phyloP scores from a whole-genome alignment of 2,888 invertebrate genomes.

The Athalia cordata region DNA sequence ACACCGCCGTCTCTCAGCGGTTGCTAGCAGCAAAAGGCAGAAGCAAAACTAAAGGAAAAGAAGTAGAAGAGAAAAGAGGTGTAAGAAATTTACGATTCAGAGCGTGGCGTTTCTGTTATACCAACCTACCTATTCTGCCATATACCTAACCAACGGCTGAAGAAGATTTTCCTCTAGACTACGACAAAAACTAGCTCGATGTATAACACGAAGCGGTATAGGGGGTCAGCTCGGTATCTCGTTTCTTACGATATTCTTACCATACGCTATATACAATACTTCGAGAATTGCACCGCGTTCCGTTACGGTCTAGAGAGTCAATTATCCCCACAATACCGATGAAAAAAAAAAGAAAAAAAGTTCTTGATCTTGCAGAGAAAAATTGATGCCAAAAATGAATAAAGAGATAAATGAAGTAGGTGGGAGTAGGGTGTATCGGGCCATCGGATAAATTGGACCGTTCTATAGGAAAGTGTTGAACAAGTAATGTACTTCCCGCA shows the following conservation, averaged over 20 bases:
- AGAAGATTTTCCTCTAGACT: background rate
- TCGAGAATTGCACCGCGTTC: background rate
- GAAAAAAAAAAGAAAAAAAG: too few relatives aligned
- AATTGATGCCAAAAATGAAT: too few relatives aligned
- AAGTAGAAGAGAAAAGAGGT: background rate
- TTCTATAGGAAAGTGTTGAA: too few relatives aligned
- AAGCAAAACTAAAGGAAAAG: too few relatives aligned
- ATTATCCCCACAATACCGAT: background rate
- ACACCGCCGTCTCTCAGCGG: too few relatives aligned
- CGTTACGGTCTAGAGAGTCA: conserved; percentile 15
- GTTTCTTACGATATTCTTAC: conserved; percentile 4
- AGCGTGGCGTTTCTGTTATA: background rate
- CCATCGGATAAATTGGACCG: too few relatives aligned
- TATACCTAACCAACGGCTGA: background rate
- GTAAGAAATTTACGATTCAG: conserved; percentile 10
- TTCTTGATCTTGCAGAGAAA: too few relatives aligned
- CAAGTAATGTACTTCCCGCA: too few relatives aligned
- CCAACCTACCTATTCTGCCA: too few relatives aligned
- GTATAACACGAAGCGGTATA: background rate
- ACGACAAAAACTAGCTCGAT: background rate
- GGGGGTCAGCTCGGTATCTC: conserved; percentile 10
- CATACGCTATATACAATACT: background rate
- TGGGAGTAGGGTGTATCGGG: too few relatives aligned
- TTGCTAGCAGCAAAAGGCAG: too few relatives aligned
- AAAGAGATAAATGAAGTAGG: too few relatives aligned